phyloP scores from a whole-genome alignment of 2,888 invertebrate genomes.

The Sclerodermus sp. region DNA sequence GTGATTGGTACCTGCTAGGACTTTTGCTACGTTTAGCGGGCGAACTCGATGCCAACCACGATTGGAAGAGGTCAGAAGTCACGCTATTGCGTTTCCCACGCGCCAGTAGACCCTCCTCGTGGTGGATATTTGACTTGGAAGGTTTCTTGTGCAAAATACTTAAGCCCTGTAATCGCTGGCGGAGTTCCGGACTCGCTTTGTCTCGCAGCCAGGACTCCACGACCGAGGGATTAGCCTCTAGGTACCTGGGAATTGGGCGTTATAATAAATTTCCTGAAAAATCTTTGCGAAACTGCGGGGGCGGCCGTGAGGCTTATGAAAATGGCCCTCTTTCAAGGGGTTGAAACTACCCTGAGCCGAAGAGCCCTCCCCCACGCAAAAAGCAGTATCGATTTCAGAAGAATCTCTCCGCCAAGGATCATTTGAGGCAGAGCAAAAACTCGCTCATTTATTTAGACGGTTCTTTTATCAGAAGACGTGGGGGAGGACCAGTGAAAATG shows the following conservation, averaged over 20 bases:
- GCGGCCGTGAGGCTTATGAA: too few relatives aligned
- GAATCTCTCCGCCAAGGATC: too few relatives aligned
- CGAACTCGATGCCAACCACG: constrained; percentile 76
- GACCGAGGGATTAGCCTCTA: constrained; percentile 68
- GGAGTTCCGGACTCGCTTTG: constrained; percentile 70
- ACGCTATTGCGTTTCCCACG: constrained; percentile 67
- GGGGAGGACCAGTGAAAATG: too few relatives aligned
- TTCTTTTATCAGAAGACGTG: too few relatives aligned
- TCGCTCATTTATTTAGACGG: too few relatives aligned
- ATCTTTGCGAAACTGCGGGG: too few relatives aligned
- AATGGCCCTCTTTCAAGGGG: too few relatives aligned
- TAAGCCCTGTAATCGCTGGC: constrained; percentile 62
- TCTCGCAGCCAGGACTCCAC: constrained; percentile 79
- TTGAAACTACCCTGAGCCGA: too few relatives aligned
- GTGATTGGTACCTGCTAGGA: constrained; percentile 42
- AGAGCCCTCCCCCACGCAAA: too few relatives aligned
- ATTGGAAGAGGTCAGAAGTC: constrained; percentile 82
- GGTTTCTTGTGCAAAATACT: constrained; percentile 28
- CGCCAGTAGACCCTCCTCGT: constrained; percentile 40
- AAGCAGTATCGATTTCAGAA: too few relatives aligned
- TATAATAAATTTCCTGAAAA: too few relatives aligned
- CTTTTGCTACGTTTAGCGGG: constrained; percentile 67
- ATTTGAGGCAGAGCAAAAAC: too few relatives aligned
- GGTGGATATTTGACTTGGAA: constrained; percentile 60
- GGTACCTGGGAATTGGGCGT: constrained; percentile 36